Percentiles rank a stretch among this genome's conserved stretches.
Evolutionary conservation across 1,140 invertebrate species (phyloP).

Genomic region (Tribolium madens): DNA sequence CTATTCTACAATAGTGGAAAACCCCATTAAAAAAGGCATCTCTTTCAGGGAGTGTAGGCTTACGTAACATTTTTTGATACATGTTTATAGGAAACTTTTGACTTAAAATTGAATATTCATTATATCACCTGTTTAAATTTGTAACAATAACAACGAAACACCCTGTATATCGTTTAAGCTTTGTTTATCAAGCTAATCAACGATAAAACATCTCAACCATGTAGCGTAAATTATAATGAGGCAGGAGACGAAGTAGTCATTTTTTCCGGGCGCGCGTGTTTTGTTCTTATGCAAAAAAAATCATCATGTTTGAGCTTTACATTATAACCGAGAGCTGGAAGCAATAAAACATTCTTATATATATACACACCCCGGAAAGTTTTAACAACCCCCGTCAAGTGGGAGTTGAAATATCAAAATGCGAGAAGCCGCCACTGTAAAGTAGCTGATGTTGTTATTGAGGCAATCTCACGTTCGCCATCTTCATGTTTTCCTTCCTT

Average conservation of each 20-base stretch:
- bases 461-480: constrained; percentile 34
- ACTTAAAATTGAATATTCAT: no score
- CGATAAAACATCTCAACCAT: not conserved
- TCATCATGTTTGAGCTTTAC: constrained; percentile 26
- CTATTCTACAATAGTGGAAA: no score
- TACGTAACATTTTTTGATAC: no score
- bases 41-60: no score
- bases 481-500: constrained; percentile 39
- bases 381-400: constrained; percentile 16
- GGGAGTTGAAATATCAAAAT: constrained; percentile 10
- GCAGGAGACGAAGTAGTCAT: not conserved
- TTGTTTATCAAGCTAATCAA: constrained; percentile 21
- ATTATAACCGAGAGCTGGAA: not conserved
- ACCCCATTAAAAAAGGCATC: no score
- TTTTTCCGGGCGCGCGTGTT: not conserved
- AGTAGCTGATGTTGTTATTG: constrained; percentile 23
- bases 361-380: not conserved
- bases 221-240: constrained; percentile 11
- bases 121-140: no score
- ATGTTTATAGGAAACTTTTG: no score
- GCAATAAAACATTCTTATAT: constrained; percentile 20
- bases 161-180: not conserved
- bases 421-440: not conserved
- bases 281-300: not conserved
- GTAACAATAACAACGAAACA: no score